Evolutionary conservation across 2,113 vertebrate species (phyloP), one percentile per base, ranked within the genome.

Genomic region (Calyptommatus sinebrachiatus): DNA sequence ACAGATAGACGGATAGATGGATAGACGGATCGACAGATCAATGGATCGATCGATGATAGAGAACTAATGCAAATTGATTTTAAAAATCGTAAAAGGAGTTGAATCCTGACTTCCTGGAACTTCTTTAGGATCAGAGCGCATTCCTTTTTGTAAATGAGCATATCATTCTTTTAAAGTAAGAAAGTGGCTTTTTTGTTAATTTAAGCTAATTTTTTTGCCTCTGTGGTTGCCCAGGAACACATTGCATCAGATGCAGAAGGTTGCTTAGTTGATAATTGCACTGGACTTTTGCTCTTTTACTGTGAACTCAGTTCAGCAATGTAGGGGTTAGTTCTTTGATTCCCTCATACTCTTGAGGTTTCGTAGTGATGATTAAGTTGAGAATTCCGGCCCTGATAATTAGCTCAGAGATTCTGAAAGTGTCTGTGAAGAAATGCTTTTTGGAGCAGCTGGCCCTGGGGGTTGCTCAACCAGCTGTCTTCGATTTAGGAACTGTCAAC

Each of bases 381-480:
- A 94, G 91, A 95, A 95, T 94, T 91, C 85, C 90, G 94, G 84
- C 88, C 88, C 91, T 90, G 92, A 93, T 95, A 95, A 95, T 95
- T 95, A 95, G 93, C 92, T 95, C 83, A 87, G 94, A 94, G 92
- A 94, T 92, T 94, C 94, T 91, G 90, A 93, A 92, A 91, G 86
- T 92, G 78, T 87, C 89, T 90, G 83, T 48, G 81, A 87, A 90
- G 74, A 88, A 78, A 85, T 82, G 87, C 79, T 84, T 92, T 93
- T 90, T 86, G 78, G 87, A 93, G 84, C 89, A 90, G 85, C 89
- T 91, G 88, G 86, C 90, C 91, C 91, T 91, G 82, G 91, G 92
- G 88, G 28, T 21, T 91, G 77, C 72, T 68, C 92, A 91, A 92
- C 91, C 88, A 94, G 91, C 91, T 94, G 92, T 89, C 90, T 94